Base-by-base conservation (phyloP, 2,113 vertebrate species). In the Equus quagga region DNA sequence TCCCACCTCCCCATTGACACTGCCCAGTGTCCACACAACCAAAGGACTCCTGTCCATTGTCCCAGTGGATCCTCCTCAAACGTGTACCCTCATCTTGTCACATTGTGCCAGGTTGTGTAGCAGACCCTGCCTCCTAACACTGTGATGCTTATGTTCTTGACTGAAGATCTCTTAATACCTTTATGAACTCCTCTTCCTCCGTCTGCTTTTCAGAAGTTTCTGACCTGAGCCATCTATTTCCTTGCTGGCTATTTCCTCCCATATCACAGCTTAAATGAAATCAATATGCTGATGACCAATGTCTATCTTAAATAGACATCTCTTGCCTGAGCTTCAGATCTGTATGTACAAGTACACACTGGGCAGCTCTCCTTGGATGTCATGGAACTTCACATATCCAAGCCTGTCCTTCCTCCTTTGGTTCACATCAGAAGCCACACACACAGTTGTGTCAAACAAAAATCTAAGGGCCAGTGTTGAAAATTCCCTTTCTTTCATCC, bases 351-450 rank as follows among this genome's bases (percentile, higher is more conserved):
- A 24, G 18, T 26, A 18, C 7, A 0, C 8, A 15, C 21, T 15
- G 24, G 49, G 12, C 8, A 41, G 60, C 14, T 41, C 60, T 69
- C 23, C 80, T n/a, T 3, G 9, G 58, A 67, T 12, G 13, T 49
- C 19, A 0, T 5, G 9, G 69, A 17, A 65, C 5, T 36, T 21
- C 19, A 6, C 6, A 19, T 0, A 10, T 31, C 23, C 5, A 18
- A 44, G 41, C 21, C 72, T 73, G 36, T 8, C 24, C 85, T 28
- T 84, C n/a, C 46, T 54, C 56, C 62, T 17, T 6, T 72, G 13
- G 19, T 14, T 90, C 65, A 62, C 23, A 51, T 46, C 33, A 54
- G 85, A 69, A 51, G 41, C 33, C 24, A 58, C 17, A 54, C 3
- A 41, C 23, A 9, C 1, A 58, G 67, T 5, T 58, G 19, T 41